Evolutionary conservation across 2,888 invertebrate genomes (phyloP), one percentile per base, ranked within the genome.

Genomic region (Morinoia aosen): DNA sequence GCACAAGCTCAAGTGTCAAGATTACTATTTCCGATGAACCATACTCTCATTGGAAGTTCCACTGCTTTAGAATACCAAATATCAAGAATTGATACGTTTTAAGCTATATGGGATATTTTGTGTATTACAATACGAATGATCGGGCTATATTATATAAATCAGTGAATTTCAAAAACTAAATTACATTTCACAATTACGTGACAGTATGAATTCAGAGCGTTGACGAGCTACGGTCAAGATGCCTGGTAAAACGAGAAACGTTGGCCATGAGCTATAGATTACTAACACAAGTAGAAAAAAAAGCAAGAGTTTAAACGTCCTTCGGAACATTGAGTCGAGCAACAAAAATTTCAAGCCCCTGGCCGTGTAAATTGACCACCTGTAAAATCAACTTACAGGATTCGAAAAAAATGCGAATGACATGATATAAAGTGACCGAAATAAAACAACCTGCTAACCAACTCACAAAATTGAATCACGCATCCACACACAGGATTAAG

Each of bases 1-100:
- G 90, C 90, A 90, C 90, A 90, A 90, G 90, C 40, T 90, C 12
- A 39, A 40, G 90, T 90, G 90, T 40, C 48, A 14, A 90, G 90
- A 48, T 90, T 90, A 90, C 3, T 4, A 40, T 14, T 16, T 16
- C 39, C 12, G 40, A 90, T 40, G 39, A 90, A 90, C 40, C 11
- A 90, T 40, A 90, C 14, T 48, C 40, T 40, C 90, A 90, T 12
- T 39, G 39, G 76, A 76, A 16, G 25, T 76, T 19, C 76, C 19
- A 76, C 33, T 76, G 76, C 76, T 76, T 16, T 76, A 76, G 8
- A 33, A 76, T 76, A 76, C 19, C 76, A 76, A 33, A 76, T 8
- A 10, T 48, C 5, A 2, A 40, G 40, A 19, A 10, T 16, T 90
- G 40, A 8, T 48, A 16, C 7, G 10, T 90, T 16, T 40, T 40